A percentile compares a stretch with the other conserved stretches of the same genome.
These are phyloP conservation scores for Trichomycterus rosablanca DNA, from an alignment of 2,113 vertebrate genomes.

Conservation along the genomic window DNA sequence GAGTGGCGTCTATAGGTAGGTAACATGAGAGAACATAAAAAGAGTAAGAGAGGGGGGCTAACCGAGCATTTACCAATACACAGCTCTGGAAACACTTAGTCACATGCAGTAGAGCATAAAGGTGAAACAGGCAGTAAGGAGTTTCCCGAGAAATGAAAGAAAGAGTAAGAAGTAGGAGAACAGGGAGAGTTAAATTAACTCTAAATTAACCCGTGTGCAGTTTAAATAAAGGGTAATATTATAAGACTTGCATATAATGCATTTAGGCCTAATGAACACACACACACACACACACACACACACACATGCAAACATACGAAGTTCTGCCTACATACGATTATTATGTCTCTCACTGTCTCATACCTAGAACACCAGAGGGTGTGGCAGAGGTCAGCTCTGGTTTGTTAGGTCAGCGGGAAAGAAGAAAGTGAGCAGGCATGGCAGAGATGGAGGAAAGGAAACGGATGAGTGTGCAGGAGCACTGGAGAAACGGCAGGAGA, in stretches of 20 bases:
- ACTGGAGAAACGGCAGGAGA: conserved; percentile 62
- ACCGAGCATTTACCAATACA: conserved; percentile 48
- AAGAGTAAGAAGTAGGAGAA: too few relatives aligned
- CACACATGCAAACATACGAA: conserved; percentile 28
- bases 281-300: conserved; percentile 34
- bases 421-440: conserved; percentile 48
- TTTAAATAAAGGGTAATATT: conserved; percentile 20
- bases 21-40: conserved; percentile 23
- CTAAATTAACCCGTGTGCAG: conserved; percentile 22
- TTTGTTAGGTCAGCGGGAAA: conserved; percentile 57
- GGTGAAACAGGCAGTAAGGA: conserved; percentile 59
- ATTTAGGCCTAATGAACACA: too few relatives aligned
- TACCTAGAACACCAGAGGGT: conserved; percentile 44
- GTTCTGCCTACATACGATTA: conserved; percentile 49
- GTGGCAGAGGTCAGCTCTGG: conserved; percentile 56
- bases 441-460: conserved; percentile 53
- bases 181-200: conserved; percentile 30
- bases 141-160: conserved; percentile 61
- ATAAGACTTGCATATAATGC: conserved; percentile 44
- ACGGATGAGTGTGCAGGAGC: conserved; percentile 65
- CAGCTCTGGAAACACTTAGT: conserved; percentile 66
- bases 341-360: conserved; percentile 52
- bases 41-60: conserved; percentile 35
- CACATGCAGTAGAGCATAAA: conserved; percentile 66
- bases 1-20: too few relatives aligned